A percentile compares a stretch with the other conserved stretches of the same genome.
Evolutionary conservation across 2,797 vertebrate species (phyloP).

Genomic region (Gambusia yucatana): DNA sequence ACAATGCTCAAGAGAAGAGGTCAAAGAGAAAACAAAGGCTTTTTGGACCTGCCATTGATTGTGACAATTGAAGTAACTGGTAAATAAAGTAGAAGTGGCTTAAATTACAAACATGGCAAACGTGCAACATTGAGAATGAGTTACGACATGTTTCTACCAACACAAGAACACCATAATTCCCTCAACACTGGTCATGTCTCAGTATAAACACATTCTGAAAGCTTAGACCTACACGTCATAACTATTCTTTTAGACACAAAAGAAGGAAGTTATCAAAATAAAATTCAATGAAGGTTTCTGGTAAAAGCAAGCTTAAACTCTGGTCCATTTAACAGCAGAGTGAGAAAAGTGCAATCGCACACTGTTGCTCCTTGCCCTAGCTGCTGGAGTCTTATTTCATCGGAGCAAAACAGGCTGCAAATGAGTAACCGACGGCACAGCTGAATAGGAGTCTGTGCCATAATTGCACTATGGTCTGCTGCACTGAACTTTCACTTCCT

Average conservation of each 20-base stretch:
- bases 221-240: background rate
- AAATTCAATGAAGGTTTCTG: background rate
- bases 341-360: background rate
- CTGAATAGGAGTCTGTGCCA: background rate
- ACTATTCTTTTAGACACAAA: background rate
- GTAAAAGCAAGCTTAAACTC: background rate
- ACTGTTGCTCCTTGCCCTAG: background rate
- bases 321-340: background rate
- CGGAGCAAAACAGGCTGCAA: conserved; percentile 13
- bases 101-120: background rate
- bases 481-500: conserved; percentile 23
- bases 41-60: background rate
- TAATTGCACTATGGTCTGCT: conserved; percentile 2
- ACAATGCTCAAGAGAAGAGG: background rate
- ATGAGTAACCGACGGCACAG: conserved; percentile 14
- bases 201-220: background rate
- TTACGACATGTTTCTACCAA: background rate
- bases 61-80: background rate
- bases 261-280: background rate
- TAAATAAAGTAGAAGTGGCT: background rate
- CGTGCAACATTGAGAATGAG: background rate
- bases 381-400: conserved; percentile 15
- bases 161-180: background rate
- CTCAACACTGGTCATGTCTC: background rate
- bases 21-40: background rate